Percentiles rank a stretch among this genome's conserved stretches.
These are phyloP conservation scores for Rallus crepitans DNA, from an alignment of 2,797 vertebrate species.

Conservation along the genomic window DNA sequence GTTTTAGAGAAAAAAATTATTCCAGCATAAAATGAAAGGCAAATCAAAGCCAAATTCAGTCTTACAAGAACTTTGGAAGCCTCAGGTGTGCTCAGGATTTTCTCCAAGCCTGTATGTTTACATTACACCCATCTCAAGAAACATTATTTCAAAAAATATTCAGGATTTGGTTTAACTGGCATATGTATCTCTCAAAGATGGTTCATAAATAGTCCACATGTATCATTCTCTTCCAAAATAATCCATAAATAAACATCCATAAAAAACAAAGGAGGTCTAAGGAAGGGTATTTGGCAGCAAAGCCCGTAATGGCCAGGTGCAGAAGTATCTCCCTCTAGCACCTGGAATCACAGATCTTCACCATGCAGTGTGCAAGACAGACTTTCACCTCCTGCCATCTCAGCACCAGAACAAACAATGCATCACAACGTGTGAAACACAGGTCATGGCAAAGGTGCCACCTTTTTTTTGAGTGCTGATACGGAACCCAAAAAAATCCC, in stretches of 20 bases:
- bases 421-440: rapidly evolving
- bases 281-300: neutral
- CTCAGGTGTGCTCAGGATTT: neutral
- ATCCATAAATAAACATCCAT: neutral
- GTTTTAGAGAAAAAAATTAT: neutral
- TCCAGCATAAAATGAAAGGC: neutral
- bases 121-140: neutral
- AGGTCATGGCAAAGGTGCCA: neutral
- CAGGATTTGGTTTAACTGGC: neutral
- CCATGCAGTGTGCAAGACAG: rapidly evolving
- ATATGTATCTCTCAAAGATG: neutral
- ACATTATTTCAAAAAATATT: neutral
- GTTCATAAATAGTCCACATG: rapidly evolving
- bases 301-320: too few relatives aligned
- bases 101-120: neutral
- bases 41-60: neutral
- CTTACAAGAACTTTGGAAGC: neutral
- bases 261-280: neutral
- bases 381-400: neutral
- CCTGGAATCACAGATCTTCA: neutral
- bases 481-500: neutral
- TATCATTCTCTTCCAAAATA: neutral
- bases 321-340: neutral
- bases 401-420: neutral
- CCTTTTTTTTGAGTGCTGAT: neutral